Conservation (phyloP, 2,113 vertebrate species). For the Cryptomyrus ogoouensis region DNA sequence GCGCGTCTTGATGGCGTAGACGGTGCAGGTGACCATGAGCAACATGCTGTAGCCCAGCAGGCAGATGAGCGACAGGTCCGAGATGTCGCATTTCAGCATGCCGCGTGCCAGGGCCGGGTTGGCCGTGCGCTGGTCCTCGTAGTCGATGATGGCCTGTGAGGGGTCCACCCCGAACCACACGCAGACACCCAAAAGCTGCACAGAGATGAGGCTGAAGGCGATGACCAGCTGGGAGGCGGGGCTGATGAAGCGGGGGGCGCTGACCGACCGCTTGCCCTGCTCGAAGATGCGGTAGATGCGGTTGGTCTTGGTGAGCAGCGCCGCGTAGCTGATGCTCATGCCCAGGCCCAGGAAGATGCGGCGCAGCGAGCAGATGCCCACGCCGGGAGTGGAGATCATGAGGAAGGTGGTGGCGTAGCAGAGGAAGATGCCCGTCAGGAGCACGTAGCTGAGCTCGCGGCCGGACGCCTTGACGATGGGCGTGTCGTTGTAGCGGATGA, state of each 20-base stretch:
- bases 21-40: slow-evolving; percentile 95
- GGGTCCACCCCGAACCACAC: slow-evolving; percentile 94
- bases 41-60: slow-evolving; percentile 96
- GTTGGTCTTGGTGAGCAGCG: slow-evolving; percentile 94
- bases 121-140: slow-evolving; percentile 88
- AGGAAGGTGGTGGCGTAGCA: slow-evolving; percentile 92
- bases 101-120: slow-evolving; percentile 80
- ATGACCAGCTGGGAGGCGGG: slow-evolving; percentile 90
- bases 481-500: slow-evolving; percentile 89
- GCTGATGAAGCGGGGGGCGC: slow-evolving; percentile 85
- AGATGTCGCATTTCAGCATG: slow-evolving; percentile 83
- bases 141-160: slow-evolving; percentile 88
- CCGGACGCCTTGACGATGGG: slow-evolving; percentile 93
- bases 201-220: slow-evolving; percentile 89
- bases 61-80: slow-evolving; percentile 93
- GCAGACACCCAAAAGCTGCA: slow-evolving; percentile 89
- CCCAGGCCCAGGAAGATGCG: slow-evolving; percentile 88
- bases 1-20: slow-evolving; percentile 93
- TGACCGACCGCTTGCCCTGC: slow-evolving; percentile 92
- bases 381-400: slow-evolving; percentile 83
- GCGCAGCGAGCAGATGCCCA: slow-evolving; percentile 80
- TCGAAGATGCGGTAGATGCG: slow-evolving; percentile 97
- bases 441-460: slow-evolving; percentile 89
- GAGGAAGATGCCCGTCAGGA: slow-evolving; percentile 90
- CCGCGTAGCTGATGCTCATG: slow-evolving; percentile 94